Evolutionary conservation across 2,888 invertebrate genomes (phyloP).

Genomic region (Synergus gifuensis): DNA sequence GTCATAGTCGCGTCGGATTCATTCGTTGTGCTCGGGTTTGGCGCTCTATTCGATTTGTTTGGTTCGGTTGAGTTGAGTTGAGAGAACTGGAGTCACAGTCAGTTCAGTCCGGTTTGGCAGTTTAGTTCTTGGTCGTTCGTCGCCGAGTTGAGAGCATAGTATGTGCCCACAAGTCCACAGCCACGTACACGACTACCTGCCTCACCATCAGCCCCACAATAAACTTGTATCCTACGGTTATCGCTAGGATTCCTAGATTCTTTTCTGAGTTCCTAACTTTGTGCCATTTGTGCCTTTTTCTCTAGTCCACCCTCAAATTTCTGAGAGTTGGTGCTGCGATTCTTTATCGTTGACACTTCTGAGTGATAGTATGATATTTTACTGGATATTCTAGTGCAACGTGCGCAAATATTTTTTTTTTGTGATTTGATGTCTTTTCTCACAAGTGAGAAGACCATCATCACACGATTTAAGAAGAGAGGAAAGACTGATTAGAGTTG

Average conservation of each 20-base stretch:
- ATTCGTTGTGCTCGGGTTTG: constrained; percentile 29
- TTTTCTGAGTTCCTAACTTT: background rate
- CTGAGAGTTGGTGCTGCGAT: constrained; percentile 2
- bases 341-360: background rate
- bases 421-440: constrained; percentile 13
- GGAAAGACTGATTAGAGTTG: constrained; percentile 49
- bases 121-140: constrained; percentile 55
- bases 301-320: constrained; percentile 23
- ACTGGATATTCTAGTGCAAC: constrained; percentile 41
- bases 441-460: constrained; percentile 6
- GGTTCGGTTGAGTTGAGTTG: background rate
- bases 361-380: constrained; percentile 40
- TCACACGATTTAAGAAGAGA: constrained; percentile 13
- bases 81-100: constrained; percentile 24
- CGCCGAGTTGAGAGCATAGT: constrained; percentile 62
- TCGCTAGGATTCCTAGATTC: constrained; percentile 64
- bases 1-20: background rate
- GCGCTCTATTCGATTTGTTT: constrained; percentile 39
- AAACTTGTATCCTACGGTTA: constrained; percentile 74
- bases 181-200: constrained; percentile 69
- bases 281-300: constrained; percentile 4
- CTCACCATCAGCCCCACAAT: constrained; percentile 70
- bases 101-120: constrained; percentile 18
- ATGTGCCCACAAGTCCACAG: constrained; percentile 73
- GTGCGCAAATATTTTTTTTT: constrained; percentile 20